Conservation (phyloP, 1,140 invertebrate species). For the Adoxophyes honmai region DNA sequence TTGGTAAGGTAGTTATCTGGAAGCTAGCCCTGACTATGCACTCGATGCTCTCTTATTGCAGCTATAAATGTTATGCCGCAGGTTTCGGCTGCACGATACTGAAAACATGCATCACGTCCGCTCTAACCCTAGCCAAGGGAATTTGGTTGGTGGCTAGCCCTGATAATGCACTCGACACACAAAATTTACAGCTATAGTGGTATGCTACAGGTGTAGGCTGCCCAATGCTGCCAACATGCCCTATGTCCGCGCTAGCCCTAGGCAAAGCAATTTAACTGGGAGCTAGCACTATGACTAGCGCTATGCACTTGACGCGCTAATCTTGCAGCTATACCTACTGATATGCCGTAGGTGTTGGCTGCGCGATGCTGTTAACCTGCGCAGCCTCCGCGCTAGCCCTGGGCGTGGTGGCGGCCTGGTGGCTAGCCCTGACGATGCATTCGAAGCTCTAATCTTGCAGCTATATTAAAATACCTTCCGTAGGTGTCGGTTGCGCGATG, state of each 20-base stretch:
- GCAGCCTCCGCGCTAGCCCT: constrained; percentile 41
- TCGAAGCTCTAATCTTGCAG: constrained; percentile 47
- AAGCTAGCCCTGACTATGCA: constrained; percentile 34
- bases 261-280: constrained; percentile 45
- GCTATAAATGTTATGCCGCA: no score
- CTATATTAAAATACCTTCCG: no score
- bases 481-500: constrained; percentile 10
- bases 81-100: background rate
- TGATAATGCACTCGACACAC: no score
- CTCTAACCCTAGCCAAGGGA: no score
- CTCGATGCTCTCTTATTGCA: constrained; percentile 55
- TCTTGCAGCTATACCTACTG: no score
- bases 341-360: background rate
- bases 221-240: constrained; percentile 44
- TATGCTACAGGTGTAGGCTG: constrained; percentile 46
- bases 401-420: constrained; percentile 29
- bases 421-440: constrained; percentile 44
- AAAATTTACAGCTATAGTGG: no score
- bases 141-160: no score
- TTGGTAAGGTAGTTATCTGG: background rate
- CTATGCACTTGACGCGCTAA: constrained; percentile 60
- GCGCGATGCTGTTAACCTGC: constrained; percentile 18
- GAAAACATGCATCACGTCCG: no score
- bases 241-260: constrained; percentile 40
- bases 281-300: constrained; percentile 30